Evolutionary conservation across 2,888 invertebrate genomes (phyloP).

Genomic region (Dicyrtomina minuta): DNA sequence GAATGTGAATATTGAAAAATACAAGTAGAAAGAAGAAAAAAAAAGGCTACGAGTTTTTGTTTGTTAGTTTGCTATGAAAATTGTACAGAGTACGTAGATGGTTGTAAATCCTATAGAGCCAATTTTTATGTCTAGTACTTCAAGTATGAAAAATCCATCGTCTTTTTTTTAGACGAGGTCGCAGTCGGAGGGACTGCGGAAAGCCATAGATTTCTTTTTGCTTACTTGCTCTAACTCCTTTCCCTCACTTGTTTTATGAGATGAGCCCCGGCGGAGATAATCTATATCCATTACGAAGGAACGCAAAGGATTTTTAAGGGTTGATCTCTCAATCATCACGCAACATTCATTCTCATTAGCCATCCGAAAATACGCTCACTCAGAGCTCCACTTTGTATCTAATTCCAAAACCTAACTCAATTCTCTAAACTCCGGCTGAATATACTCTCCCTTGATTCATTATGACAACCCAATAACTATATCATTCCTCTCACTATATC

Average conservation of each 20-base stretch:
- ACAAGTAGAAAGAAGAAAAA: too few species aligned
- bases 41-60: too few species aligned
- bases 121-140: conserved; percentile 6
- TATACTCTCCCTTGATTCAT: too few species aligned
- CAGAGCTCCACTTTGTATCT: background rate
- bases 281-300: conserved; percentile 51
- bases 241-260: conserved; percentile 31
- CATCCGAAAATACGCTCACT: conserved; percentile 12
- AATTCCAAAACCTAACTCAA: too few species aligned
- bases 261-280: conserved; percentile 52
- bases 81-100: background rate
- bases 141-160: conserved; percentile 16
- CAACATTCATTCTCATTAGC: conserved; percentile 53
- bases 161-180: conserved; percentile 6
- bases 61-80: too few species aligned
- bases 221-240: background rate
- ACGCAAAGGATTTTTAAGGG: conserved; percentile 50
- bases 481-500: too few species aligned
- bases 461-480: too few species aligned
- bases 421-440: too few species aligned
- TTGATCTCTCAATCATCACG: conserved; percentile 52
- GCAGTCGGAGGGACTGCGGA: conserved; percentile 14
- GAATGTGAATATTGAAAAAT: too few species aligned
- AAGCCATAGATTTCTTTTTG: conserved; percentile 23
- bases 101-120: conserved; percentile 18